Evolutionary conservation across 2,113 vertebrate genomes (phyloP).

Genomic region (Coptodon rendalli): DNA sequence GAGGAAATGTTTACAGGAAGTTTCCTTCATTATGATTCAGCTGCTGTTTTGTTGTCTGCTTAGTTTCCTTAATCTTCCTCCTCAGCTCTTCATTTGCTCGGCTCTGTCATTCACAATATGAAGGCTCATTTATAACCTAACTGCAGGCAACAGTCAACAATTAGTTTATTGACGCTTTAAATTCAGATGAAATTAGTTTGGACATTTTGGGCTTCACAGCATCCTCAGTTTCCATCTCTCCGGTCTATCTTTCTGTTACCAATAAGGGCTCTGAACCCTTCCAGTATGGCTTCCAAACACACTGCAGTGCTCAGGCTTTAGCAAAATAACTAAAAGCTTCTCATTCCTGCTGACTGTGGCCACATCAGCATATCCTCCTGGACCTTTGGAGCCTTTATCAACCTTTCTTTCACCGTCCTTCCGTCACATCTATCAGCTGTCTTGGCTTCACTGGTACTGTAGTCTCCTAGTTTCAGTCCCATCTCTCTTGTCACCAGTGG

Average conservation of each 20-base stretch:
- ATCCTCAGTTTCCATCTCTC: neutral
- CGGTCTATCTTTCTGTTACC: neutral
- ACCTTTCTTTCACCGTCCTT: neutral
- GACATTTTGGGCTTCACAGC: neutral
- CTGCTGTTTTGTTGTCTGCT: neutral
- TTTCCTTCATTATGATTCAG: neutral
- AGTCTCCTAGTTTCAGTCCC: neutral
- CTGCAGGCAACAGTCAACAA: neutral
- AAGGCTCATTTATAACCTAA: neutral
- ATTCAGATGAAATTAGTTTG: neutral
- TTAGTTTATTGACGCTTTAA: neutral
- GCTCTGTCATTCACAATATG: neutral
- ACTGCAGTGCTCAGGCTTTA: neutral
- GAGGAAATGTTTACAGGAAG: neutral
- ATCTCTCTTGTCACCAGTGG: neutral
- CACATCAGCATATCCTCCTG: neutral
- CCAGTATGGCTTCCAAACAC: neutral
- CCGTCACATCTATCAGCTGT: fast-evolving
- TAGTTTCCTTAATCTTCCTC: neutral
- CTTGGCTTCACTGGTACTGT: neutral
- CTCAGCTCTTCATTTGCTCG: neutral
- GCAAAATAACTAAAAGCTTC: neutral
- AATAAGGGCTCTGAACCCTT: neutral
- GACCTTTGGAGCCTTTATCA: neutral
- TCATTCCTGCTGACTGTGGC: neutral